A percentile compares a stretch with the other conserved stretches of the same genome.
Evolutionary conservation across 2,888 invertebrate species (phyloP).

Genomic region (Orchesellides sinensis): DNA sequence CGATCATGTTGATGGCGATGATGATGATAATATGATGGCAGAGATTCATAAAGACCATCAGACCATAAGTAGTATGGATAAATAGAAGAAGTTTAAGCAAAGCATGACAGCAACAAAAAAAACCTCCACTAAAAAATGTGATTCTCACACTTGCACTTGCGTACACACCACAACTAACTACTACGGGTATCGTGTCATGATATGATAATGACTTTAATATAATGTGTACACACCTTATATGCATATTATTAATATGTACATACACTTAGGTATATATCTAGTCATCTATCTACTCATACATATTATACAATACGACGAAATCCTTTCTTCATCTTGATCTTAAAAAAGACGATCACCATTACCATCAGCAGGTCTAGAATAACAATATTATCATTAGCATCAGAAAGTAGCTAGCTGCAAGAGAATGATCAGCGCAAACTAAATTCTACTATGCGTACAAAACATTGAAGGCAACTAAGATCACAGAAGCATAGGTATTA

Average conservation of each 20-base stretch:
- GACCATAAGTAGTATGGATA: slow-evolving; percentile 1
- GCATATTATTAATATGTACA: not conserved
- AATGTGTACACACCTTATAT: not conserved
- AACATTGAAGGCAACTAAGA: not conserved
- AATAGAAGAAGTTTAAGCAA: not conserved
- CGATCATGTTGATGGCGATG: slow-evolving; percentile 45
- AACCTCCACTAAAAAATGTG: slow-evolving; percentile 31
- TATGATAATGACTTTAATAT: no score
- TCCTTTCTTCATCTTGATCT: slow-evolving; percentile 26
- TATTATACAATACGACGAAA: no score
- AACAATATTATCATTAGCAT: slow-evolving; percentile 27
- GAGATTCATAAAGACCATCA: slow-evolving; percentile 44
- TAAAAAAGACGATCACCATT: slow-evolving; percentile 13
- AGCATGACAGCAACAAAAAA: slow-evolving; percentile 20
- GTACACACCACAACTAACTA: not conserved
- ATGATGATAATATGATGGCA: slow-evolving; percentile 31
- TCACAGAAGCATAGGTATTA: not conserved
- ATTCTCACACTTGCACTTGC: slow-evolving; percentile 51
- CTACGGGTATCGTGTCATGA: not conserved
- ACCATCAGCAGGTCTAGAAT: not conserved
- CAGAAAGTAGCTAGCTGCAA: not conserved
- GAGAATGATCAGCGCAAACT: not conserved
- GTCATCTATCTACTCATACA: no score
- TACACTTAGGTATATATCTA: not conserved
- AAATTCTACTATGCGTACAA: not conserved